Evolutionary conservation across 2,113 vertebrate genomes (phyloP).

Genomic region (Gobiocypris rarus): DNA sequence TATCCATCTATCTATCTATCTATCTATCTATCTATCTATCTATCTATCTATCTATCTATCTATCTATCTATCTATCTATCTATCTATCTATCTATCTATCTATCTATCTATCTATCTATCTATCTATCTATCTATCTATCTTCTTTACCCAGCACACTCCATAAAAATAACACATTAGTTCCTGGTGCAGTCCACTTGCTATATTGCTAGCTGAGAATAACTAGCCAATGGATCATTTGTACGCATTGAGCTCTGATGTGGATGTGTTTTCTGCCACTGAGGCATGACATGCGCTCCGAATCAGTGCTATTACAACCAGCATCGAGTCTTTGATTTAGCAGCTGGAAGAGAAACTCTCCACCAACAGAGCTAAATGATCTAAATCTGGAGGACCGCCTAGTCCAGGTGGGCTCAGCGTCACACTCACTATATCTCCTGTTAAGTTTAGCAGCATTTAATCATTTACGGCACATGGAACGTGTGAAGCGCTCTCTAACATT

Average conservation of each 20-base stretch:
- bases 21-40: no score
- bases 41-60: no score
- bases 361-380: constrained; percentile 28
- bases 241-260: constrained; percentile 26
- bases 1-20: no score
- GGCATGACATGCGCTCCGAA: constrained; percentile 59
- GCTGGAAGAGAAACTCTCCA: constrained; percentile 50
- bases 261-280: constrained; percentile 46
- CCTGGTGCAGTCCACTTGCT: not conserved
- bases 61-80: no score
- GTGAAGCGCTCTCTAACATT: not conserved
- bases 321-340: constrained; percentile 60
- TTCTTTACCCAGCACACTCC: not conserved
- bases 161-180: not conserved
- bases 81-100: no score
- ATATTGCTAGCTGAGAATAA: not conserved
- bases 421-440: constrained; percentile 23
- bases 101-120: no score
- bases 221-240: not conserved
- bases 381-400: constrained; percentile 27
- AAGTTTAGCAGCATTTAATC: not conserved
- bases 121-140: no score
- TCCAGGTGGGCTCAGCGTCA: constrained; percentile 30
- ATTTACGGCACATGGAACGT: not conserved
- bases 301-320: constrained; percentile 59